Percentiles rank a stretch among this genome's conserved stretches.
Evolutionary conservation across 2,113 vertebrate genomes (phyloP).

Genomic region (Plotosus lineatus): DNA sequence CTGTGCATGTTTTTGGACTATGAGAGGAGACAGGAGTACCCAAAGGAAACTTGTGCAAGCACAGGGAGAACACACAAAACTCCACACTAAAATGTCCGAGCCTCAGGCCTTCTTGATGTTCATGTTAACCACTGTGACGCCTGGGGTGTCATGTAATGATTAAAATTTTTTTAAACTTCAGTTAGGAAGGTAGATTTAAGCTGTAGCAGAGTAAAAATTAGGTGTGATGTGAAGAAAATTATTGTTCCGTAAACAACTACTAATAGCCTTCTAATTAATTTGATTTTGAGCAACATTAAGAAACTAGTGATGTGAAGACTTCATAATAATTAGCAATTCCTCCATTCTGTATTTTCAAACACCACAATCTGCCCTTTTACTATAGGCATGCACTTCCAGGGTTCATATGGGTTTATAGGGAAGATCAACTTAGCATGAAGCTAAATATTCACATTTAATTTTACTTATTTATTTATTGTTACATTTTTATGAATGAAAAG

Average conservation of each 20-base stretch:
- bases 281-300: slow-evolving; percentile 9
- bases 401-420: neutral
- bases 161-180: neutral
- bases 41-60: too few relatives aligned
- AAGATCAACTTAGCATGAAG: neutral
- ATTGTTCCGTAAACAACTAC: neutral
- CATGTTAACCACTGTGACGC: too few relatives aligned
- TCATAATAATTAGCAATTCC: neutral
- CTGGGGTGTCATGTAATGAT: neutral
- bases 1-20: too few relatives aligned
- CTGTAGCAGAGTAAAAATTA: neutral
- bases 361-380: neutral
- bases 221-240: neutral
- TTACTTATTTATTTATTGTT: neutral
- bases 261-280: neutral
- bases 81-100: too few relatives aligned
- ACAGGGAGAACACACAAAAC: too few relatives aligned
- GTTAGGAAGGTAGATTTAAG: neutral
- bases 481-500: neutral
- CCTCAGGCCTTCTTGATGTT: too few relatives aligned
- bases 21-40: too few relatives aligned
- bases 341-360: neutral
- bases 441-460: neutral
- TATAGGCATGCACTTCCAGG: neutral
- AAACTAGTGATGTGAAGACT: neutral